These are phyloP conservation scores for Calameuta idolon DNA, from an alignment of 2,888 invertebrate genomes.

Conservation along the genomic window DNA sequence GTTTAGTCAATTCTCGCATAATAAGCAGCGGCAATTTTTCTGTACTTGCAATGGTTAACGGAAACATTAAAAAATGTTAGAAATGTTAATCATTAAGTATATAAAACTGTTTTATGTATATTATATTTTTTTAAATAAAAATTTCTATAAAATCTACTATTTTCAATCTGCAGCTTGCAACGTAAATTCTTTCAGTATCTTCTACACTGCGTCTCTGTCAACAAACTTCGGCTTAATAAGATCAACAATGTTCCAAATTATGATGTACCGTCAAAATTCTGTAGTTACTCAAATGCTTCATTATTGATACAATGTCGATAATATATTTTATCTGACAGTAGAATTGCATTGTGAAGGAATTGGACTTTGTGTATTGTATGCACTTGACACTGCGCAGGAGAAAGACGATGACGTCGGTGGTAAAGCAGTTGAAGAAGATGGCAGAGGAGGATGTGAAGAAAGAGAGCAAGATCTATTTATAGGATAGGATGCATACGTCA, in stretches of 20 bases:
- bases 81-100: conserved; percentile 14
- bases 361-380: background rate
- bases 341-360: background rate
- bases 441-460: conserved; percentile 29
- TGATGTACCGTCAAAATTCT: background rate
- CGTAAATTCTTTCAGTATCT: no score
- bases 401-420: conserved; percentile 9
- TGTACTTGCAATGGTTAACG: conserved; percentile 10
- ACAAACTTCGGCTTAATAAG: background rate
- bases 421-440: background rate
- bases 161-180: background rate
- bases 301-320: background rate
- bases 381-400: conserved; percentile 28
- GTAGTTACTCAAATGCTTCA: background rate
- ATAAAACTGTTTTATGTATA: conserved; percentile 29
- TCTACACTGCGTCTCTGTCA: no score
- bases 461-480: conserved; percentile 43
- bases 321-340: background rate
- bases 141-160: conserved; percentile 18
- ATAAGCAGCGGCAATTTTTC: background rate
- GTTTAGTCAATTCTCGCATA: conserved; percentile 13
- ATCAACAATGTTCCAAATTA: background rate
- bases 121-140: conserved; percentile 40
- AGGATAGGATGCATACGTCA: conserved; percentile 15
- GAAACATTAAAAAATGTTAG: conserved; percentile 10